These are phyloP conservation scores for Caenorhabditis sp. DNA, from an alignment of 2,888 invertebrate genomes.

Conservation along the genomic window DNA sequence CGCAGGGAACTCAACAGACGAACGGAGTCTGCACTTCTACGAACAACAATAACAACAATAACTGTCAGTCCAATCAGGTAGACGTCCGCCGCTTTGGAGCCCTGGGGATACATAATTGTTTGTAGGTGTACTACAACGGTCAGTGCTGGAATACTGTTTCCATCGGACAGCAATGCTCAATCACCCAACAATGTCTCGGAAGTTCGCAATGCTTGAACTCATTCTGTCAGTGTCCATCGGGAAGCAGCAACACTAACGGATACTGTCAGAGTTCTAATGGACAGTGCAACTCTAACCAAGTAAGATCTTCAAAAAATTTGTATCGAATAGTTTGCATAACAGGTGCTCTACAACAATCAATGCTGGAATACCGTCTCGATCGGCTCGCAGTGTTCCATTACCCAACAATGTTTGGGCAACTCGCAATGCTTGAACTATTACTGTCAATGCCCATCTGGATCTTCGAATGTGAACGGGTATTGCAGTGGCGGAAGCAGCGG, in stretches of 20 bases:
- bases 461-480: neutral
- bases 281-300: conserved; percentile 40
- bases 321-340: too few relatives aligned
- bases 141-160: conserved; percentile 50
- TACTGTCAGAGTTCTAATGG: conserved; percentile 21
- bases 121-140: conserved; percentile 17
- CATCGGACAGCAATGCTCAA: conserved; percentile 60
- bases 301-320: neutral
- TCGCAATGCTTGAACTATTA: conserved; percentile 24
- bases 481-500: neutral
- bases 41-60: conserved; percentile 23
- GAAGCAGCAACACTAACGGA: conserved; percentile 20
- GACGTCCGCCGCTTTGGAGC: too few relatives aligned
- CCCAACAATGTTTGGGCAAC: conserved; percentile 58
- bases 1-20: conserved; percentile 18
- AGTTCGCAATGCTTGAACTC: conserved; percentile 51
- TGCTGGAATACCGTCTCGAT: conserved; percentile 29
- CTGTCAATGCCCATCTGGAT: conserved; percentile 34
- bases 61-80: conserved; percentile 47
- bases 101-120: too few relatives aligned
- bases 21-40: conserved; percentile 43
- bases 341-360: neutral
- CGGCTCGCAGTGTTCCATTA: conserved; percentile 55
- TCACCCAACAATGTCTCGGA: conserved; percentile 64
- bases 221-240: conserved; percentile 50